A percentile compares a stretch with the other conserved stretches of the same genome.
These are phyloP conservation scores for rabbit (Oryctolagus cuniculus) DNA, from an alignment of 2,113 vertebrate species.

Conservation along the genomic window DNA sequence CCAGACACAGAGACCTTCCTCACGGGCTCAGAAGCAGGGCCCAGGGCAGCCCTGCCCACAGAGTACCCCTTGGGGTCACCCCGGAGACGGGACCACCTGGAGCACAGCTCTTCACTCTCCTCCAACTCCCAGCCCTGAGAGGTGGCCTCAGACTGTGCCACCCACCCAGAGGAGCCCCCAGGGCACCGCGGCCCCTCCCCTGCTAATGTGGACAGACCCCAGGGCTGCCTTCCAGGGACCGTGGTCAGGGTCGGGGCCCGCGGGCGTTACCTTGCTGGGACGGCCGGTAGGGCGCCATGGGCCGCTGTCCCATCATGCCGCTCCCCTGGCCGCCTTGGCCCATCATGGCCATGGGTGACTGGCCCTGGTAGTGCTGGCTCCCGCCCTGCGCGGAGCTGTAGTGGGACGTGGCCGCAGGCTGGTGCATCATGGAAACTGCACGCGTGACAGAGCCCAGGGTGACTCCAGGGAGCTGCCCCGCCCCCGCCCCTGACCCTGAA, in stretches of 20 bases:
- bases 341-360: slow-evolving; percentile 95
- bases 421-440: slow-evolving; percentile 97
- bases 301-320: slow-evolving; percentile 95
- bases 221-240: too few relatives aligned
- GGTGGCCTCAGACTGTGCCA: too few relatives aligned
- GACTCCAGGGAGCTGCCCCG: not conserved
- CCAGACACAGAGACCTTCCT: not conserved
- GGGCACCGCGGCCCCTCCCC: not conserved
- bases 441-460: not conserved
- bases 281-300: slow-evolving; percentile 94
- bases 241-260: too few relatives aligned
- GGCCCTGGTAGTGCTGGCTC: slow-evolving; percentile 95
- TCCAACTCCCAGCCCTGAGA: not conserved
- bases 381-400: slow-evolving; percentile 93
- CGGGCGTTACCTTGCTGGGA: slow-evolving; percentile 94
- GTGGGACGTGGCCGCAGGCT: slow-evolving; percentile 94
- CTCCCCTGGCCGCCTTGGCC: slow-evolving; percentile 94
- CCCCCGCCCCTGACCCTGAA: too few relatives aligned
- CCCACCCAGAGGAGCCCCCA: not conserved
- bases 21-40: not conserved
- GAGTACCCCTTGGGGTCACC: not conserved
- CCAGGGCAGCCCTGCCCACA: not conserved
- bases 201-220: too few relatives aligned
- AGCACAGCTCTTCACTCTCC: not conserved
- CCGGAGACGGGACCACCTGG: not conserved